Percentiles rank a stretch among this genome's conserved stretches.
Conservation (phyloP, 1,140 invertebrate genomes). For the Xylocopa sonorina region DNA sequence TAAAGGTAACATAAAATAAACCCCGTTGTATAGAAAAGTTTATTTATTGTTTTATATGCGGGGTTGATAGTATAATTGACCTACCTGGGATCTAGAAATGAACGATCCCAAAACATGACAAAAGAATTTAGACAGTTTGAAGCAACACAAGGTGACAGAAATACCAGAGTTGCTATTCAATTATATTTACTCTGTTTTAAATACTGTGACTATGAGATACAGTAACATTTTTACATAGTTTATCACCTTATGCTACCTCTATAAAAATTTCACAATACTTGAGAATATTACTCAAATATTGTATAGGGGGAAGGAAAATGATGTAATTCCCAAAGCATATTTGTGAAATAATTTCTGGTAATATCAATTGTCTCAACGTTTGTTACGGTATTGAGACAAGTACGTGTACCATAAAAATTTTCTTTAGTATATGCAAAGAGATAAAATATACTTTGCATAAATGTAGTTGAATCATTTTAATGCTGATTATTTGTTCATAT, state of each 20-base stretch:
- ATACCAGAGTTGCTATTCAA: background rate
- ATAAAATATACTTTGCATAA: slow-evolving; percentile 27
- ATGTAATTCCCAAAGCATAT: slow-evolving; percentile 38
- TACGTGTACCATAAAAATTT: background rate
- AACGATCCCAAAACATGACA: slow-evolving; percentile 77
- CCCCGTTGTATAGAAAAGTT: slow-evolving; percentile 66
- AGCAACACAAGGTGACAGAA: slow-evolving; percentile 76
- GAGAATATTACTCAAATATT: slow-evolving; percentile 64
- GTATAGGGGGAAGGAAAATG: slow-evolving; percentile 48
- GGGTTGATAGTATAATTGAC: slow-evolving; percentile 56
- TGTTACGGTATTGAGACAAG: slow-evolving; percentile 1
- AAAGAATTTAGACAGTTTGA: slow-evolving; percentile 78
- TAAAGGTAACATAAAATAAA: slow-evolving; percentile 59
- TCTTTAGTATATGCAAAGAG: background rate
- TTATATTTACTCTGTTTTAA: background rate
- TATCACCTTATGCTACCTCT: slow-evolving; percentile 79
- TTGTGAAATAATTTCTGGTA: slow-evolving; percentile 16
- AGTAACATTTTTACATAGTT: slow-evolving; percentile 23
- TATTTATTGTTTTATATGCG: slow-evolving; percentile 74
- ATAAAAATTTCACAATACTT: slow-evolving; percentile 57
- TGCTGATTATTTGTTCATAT: slow-evolving; percentile 3
- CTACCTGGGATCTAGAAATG: slow-evolving; percentile 79
- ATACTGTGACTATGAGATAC: background rate
- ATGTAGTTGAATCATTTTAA: slow-evolving; percentile 11
- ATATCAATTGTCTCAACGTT: slow-evolving; percentile 38